Percentiles rank a stretch among this genome's conserved stretches.
Evolutionary conservation across 2,113 vertebrate genomes (phyloP).

Genomic region (Chaetodon auriga): DNA sequence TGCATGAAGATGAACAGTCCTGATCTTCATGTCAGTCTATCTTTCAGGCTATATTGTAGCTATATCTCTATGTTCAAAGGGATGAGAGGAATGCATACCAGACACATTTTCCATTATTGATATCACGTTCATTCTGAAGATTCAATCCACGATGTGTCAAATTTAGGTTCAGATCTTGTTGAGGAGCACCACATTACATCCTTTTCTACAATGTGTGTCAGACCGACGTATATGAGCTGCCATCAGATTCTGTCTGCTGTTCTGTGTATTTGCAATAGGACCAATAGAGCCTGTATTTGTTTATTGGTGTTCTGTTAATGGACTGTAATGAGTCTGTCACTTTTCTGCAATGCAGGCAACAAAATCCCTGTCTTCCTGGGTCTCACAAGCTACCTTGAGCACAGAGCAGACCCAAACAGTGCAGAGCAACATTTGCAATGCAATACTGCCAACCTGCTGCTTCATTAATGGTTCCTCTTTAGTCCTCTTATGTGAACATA

Average conservation of each 20-base stretch:
- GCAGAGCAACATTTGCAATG: constrained; percentile 69
- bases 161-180: constrained; percentile 22
- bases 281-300: constrained; percentile 57
- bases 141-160: constrained; percentile 1
- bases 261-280: constrained; percentile 63
- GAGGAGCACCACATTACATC: constrained; percentile 10
- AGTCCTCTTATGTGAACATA: constrained; percentile 47
- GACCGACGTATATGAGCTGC: background rate
- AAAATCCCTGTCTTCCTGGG: constrained; percentile 83
- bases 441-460: constrained; percentile 79
- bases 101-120: background rate
- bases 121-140: background rate
- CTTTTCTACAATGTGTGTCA: constrained; percentile 9
- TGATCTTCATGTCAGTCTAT: background rate
- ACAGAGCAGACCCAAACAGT: constrained; percentile 51
- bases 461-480: constrained; percentile 57
- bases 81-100: background rate
- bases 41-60: background rate
- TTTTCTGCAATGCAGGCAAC: constrained; percentile 79
- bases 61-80: background rate
- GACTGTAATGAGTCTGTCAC: constrained; percentile 27
- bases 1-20: constrained; percentile 2
- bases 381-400: constrained; percentile 32
- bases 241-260: constrained; percentile 43
- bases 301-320: constrained; percentile 34